phyloP scores from a whole-genome alignment of 2,888 invertebrate genomes.

The Pimpla rufipes region DNA sequence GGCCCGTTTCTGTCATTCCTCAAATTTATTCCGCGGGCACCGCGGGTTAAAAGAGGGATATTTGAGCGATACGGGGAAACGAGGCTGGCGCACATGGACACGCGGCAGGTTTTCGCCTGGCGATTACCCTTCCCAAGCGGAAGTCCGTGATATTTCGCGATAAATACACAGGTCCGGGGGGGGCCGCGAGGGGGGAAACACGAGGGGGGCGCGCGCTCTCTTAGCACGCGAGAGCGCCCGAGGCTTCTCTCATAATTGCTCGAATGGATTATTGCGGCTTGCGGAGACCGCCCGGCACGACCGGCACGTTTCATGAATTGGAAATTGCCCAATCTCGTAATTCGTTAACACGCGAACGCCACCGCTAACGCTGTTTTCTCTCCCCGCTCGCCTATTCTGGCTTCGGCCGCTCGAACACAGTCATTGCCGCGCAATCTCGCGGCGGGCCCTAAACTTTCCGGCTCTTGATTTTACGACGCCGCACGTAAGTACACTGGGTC shows the following conservation, averaged over 20 bases:
- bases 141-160: conserved; percentile 33
- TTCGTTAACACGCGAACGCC: conserved; percentile 54
- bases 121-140: conserved; percentile 32
- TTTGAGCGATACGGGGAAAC: conserved; percentile 22
- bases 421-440: conserved; percentile 7
- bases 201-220: background rate
- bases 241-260: conserved; percentile 51
- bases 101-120: conserved; percentile 7
- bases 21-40: conserved; percentile 53
- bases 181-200: background rate
- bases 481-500: background rate
- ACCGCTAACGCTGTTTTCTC: conserved; percentile 38
- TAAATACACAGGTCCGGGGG: conserved; percentile 18
- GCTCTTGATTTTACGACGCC: background rate
- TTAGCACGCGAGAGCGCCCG: conserved; percentile 38
- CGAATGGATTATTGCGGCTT: conserved; percentile 56
- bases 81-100: background rate
- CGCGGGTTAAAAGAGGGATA: conserved; percentile 10
- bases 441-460: conserved; percentile 11
- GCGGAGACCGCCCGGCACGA: conserved; percentile 7
- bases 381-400: too few relatives aligned
- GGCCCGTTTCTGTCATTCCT: conserved; percentile 62
- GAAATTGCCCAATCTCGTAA: conserved; percentile 52
- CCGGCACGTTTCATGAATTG: conserved; percentile 52
- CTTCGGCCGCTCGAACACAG: background rate